These are phyloP conservation scores for Matsumurasca onukii DNA, from an alignment of 1,140 invertebrate species.

Conservation along the genomic window DNA sequence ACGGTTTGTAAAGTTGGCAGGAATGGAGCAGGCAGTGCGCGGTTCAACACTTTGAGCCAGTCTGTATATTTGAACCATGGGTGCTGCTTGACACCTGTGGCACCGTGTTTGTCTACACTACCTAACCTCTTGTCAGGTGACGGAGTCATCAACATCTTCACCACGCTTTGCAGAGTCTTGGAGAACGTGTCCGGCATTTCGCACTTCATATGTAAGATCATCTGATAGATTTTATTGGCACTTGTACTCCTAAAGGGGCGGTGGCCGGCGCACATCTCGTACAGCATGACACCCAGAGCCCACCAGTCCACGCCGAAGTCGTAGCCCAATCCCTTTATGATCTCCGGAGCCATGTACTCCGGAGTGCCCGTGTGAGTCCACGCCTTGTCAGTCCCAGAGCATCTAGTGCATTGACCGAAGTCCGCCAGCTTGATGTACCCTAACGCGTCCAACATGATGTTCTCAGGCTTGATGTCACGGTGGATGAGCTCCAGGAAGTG, in stretches of 20 bases:
- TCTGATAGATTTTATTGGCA: conserved; percentile 89
- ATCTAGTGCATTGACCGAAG: conserved; percentile 40
- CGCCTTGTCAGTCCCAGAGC: conserved; percentile 52
- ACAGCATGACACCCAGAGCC: conserved; percentile 88
- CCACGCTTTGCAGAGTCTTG: conserved; percentile 78
- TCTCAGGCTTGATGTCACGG: conserved; percentile 95
- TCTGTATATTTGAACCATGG: conserved; percentile 35
- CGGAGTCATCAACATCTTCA: conserved; percentile 81
- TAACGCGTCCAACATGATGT: conserved; percentile 80
- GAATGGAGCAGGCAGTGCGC: conserved; percentile 35
- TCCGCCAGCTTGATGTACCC: conserved; percentile 64
- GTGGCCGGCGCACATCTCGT: conserved; percentile 80
- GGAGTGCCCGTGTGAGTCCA: conserved; percentile 96
- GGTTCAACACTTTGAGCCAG: conserved; percentile 41
- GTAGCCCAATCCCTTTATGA: conserved; percentile 94
- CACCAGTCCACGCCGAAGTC: conserved; percentile 97
- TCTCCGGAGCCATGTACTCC: conserved; percentile 94
- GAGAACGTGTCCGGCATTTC: conserved; percentile 68
- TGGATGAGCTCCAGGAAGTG: conserved; percentile 90
- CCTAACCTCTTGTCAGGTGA: conserved; percentile 89
- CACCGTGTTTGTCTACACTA: conserved; percentile 78
- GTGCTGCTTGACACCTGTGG: conserved; percentile 64
- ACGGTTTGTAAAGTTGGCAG: conserved; percentile 11
- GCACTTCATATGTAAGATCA: conserved; percentile 75
- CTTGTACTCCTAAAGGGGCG: conserved; percentile 82